These are phyloP conservation scores for Pseudomyrmex flavicornis DNA, from an alignment of 1,140 invertebrate species.

Conservation along the genomic window DNA sequence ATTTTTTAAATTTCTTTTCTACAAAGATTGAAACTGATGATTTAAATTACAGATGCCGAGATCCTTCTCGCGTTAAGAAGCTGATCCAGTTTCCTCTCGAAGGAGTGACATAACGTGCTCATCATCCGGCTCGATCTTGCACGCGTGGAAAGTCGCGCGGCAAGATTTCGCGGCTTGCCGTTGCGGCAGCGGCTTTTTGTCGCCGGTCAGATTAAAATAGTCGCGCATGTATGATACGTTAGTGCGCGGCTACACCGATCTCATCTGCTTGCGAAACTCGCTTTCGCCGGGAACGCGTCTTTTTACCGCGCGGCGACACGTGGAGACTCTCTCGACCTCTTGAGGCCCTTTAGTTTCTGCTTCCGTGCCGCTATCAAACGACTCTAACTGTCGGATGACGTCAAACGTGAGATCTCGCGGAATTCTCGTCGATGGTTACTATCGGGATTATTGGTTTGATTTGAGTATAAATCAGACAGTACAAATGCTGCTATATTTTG, in stretches of 20 bases:
- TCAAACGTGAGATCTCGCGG: slow-evolving; percentile 49
- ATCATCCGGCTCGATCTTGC: slow-evolving; percentile 27
- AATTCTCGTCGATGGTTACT: slow-evolving; percentile 14
- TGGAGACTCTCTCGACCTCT: slow-evolving; percentile 23
- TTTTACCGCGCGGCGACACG: slow-evolving; percentile 51
- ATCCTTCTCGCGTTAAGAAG: background rate
- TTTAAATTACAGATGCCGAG: background rate
- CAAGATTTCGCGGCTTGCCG: slow-evolving; percentile 38
- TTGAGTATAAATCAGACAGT: background rate
- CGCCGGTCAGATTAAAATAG: slow-evolving; percentile 70
- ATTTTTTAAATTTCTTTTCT: too few species aligned
- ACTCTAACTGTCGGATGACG: slow-evolving; percentile 61
- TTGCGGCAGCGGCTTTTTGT: slow-evolving; percentile 46
- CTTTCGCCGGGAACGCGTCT: slow-evolving; percentile 58
- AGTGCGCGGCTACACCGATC: slow-evolving; percentile 41
- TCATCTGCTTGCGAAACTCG: slow-evolving; percentile 64
- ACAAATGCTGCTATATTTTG: background rate
- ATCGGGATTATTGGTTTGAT: background rate
- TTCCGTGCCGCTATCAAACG: slow-evolving; percentile 73
- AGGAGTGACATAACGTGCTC: slow-evolving; percentile 42
- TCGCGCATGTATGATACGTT: slow-evolving; percentile 68
- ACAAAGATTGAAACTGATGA: background rate
- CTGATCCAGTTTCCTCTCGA: slow-evolving; percentile 29
- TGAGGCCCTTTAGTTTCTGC: slow-evolving; percentile 63
- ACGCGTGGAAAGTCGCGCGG: slow-evolving; percentile 1